A percentile compares a stretch with the other conserved stretches of the same genome.
Evolutionary conservation across 2,797 vertebrate genomes (phyloP).

Genomic region (Cossypha heuglini): DNA sequence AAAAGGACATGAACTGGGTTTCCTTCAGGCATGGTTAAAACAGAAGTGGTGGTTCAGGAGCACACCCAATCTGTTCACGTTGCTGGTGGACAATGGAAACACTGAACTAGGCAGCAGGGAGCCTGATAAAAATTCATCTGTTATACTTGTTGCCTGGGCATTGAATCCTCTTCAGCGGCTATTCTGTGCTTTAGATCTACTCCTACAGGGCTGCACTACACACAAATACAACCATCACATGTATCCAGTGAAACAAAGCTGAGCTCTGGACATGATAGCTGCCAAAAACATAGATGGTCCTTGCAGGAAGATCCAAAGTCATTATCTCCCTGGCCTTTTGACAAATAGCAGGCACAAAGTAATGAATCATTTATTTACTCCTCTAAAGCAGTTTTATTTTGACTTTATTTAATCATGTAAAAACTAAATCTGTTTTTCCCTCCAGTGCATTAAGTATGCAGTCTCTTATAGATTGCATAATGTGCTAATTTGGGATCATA

Average conservation of each 20-base stretch:
- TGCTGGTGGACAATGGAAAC: neutral
- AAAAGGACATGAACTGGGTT: neutral
- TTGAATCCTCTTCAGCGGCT: neutral
- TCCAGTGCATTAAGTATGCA: neutral
- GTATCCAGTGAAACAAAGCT: neutral
- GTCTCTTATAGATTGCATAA: neutral
- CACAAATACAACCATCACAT: neutral
- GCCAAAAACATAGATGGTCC: neutral
- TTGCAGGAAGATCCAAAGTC: neutral
- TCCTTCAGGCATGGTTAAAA: neutral
- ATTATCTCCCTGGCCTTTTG: neutral
- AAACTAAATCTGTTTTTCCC: neutral
- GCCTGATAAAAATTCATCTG: neutral
- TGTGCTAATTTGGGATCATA: slow-evolving; percentile 13
- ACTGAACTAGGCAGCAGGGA: neutral
- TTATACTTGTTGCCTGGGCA: neutral
- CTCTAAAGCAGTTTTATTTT: slow-evolving; percentile 27
- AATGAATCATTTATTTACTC: slow-evolving; percentile 15
- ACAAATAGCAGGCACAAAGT: neutral
- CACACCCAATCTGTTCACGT: neutral
- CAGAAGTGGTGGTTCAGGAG: fast-evolving
- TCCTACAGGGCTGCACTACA: neutral
- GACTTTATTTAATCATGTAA: neutral
- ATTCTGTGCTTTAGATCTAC: neutral
- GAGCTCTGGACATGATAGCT: neutral